These are phyloP conservation scores for Cinclus cinclus DNA, from an alignment of 2,113 vertebrate species.

Conservation along the genomic window DNA sequence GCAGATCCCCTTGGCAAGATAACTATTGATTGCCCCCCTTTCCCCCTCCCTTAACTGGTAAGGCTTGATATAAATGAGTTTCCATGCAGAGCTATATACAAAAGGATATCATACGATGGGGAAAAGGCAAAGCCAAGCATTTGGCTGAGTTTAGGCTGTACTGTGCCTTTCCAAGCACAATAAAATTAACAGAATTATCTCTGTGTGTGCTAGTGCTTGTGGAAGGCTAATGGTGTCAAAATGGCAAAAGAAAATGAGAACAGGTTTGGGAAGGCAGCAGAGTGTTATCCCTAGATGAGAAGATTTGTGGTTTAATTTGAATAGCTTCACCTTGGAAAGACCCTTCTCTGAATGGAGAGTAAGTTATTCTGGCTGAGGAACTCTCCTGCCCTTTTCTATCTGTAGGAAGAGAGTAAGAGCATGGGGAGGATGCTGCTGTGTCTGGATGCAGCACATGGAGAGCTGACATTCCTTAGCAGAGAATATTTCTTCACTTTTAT, in stretches of 20 bases:
- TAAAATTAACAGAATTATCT: conserved; percentile 48
- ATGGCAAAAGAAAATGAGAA: neutral
- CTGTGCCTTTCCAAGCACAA: neutral
- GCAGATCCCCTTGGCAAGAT: neutral
- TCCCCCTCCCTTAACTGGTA: neutral
- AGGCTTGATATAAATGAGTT: conserved; percentile 13
- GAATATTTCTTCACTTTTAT: neutral
- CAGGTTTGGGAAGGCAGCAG: neutral
- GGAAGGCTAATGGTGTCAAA: conserved; percentile 33
- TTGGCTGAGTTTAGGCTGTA: conserved; percentile 9
- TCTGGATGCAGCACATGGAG: neutral
- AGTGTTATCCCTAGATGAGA: neutral
- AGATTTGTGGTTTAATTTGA: conserved; percentile 48
- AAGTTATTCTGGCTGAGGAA: neutral
- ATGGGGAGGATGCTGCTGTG: neutral
- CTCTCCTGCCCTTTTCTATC: neutral
- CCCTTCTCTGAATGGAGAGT: neutral
- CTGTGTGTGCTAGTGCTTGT: neutral
- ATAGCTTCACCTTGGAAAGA: neutral
- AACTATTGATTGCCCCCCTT: neutral
- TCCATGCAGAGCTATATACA: neutral
- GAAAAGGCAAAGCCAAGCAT: conserved; percentile 40
- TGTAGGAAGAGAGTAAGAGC: neutral
- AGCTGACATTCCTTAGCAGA: neutral
- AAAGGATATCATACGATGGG: neutral